phyloP scores from a whole-genome alignment of 2,113 vertebrate genomes.

The Proteles cristata region DNA sequence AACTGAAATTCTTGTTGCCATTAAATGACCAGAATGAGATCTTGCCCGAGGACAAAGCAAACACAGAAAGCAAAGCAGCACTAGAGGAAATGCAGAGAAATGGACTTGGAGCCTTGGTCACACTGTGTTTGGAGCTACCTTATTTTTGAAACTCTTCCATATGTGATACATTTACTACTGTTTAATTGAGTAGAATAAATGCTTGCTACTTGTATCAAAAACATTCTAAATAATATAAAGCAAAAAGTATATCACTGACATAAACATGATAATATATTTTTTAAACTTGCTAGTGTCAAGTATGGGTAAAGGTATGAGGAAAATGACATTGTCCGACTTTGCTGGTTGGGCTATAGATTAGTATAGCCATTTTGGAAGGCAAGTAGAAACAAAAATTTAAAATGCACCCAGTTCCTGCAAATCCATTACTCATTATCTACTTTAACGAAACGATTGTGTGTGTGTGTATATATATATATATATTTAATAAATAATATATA shows the following conservation, averaged over 20 bases:
- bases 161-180: neutral
- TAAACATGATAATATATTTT: neutral
- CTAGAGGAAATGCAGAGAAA: neutral
- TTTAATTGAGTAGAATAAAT: neutral
- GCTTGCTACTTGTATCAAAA: neutral
- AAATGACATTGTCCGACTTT: neutral
- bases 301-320: neutral
- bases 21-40: slow-evolving; percentile 18
- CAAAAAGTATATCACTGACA: neutral
- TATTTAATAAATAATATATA: no score
- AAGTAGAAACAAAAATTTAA: neutral
- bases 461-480: no score
- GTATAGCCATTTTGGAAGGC: neutral
- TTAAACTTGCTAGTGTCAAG: neutral
- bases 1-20: neutral
- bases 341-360: neutral
- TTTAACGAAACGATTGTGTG: neutral
- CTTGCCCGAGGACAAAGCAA: neutral
- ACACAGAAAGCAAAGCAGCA: neutral
- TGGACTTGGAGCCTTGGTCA: neutral
- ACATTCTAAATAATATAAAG: neutral
- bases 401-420: neutral
- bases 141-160: neutral
- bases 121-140: neutral
- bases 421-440: neutral